These are phyloP conservation scores for Melipona bicolor DNA, from an alignment of 2,888 invertebrate species.

Conservation along the genomic window DNA sequence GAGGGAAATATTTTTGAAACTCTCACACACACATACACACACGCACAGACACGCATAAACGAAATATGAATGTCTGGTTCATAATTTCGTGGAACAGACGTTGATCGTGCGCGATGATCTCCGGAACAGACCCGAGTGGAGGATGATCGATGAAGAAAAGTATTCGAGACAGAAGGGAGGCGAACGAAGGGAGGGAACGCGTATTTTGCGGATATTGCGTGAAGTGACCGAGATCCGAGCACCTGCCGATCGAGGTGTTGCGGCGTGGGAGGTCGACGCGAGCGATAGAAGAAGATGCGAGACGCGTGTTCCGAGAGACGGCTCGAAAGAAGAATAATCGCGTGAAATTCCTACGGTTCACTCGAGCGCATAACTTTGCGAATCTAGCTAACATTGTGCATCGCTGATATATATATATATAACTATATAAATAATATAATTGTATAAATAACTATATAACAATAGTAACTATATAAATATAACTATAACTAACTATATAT, in stretches of 20 bases:
- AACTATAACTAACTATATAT: too few relatives aligned
- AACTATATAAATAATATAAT: too few relatives aligned
- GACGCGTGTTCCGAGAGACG: conserved; percentile 6
- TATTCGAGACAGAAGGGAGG: conserved; percentile 31
- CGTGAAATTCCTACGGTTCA: conserved; percentile 67
- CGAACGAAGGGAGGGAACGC: conserved; percentile 5
- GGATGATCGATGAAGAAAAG: conserved; percentile 29
- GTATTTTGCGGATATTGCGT: conserved; percentile 43
- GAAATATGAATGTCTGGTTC: background rate
- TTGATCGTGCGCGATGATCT: background rate
- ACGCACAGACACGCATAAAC: too few relatives aligned
- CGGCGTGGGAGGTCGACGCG: conserved; percentile 60
- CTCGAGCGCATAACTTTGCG: conserved; percentile 53
- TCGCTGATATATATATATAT: conserved; percentile 38
- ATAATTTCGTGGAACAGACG: background rate
- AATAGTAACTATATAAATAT: too few relatives aligned
- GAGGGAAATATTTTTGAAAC: too few relatives aligned
- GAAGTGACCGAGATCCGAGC: conserved; percentile 34
- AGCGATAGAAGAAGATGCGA: background rate
- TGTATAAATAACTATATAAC: too few relatives aligned
- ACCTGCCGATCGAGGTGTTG: conserved; percentile 65
- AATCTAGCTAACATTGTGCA: conserved; percentile 21
- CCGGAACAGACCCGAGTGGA: background rate
- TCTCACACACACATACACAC: too few relatives aligned
- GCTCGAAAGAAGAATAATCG: conserved; percentile 62